Evolutionary conservation across 2,113 vertebrate species (phyloP).

Genomic region (Excalfactoria chinensis): DNA sequence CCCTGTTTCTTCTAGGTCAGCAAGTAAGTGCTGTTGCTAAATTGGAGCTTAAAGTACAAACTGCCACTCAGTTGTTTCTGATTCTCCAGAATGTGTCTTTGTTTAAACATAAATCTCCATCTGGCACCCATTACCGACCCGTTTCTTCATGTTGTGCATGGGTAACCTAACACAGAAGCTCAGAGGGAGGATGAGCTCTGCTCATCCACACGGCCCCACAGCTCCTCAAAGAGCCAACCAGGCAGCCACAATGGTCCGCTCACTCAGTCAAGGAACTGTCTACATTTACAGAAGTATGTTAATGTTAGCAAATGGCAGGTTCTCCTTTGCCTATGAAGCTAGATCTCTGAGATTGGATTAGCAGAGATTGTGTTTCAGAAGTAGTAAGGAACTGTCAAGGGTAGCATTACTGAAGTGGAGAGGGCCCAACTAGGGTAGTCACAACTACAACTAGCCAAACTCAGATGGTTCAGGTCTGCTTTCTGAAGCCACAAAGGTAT

Average conservation of each 20-base stretch:
- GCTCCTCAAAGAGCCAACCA: not conserved
- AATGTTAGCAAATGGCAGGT: not conserved
- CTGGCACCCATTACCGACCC: not conserved
- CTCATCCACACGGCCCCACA: not conserved
- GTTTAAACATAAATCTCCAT: constrained; percentile 47
- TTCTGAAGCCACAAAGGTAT: not conserved
- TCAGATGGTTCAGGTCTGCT: not conserved
- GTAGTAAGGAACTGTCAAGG: not conserved
- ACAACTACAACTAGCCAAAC: not conserved
- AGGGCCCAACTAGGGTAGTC: not conserved
- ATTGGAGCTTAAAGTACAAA: not conserved
- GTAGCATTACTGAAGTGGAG: not conserved
- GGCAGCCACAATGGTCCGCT: not conserved
- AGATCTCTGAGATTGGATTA: not conserved
- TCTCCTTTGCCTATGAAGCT: not conserved
- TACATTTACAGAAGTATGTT: not conserved
- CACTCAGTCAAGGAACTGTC: not conserved
- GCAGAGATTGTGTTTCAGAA: not conserved
- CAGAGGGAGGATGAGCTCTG: not conserved
- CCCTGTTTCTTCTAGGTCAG: constrained; percentile 22
- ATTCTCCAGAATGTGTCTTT: constrained; percentile 47
- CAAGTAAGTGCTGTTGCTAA: not conserved
- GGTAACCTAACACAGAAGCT: constrained; percentile 29
- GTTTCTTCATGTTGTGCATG: not conserved
- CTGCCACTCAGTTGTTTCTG: not conserved